Base-by-base conservation (phyloP, 2,888 invertebrate species). In the Fragum whitleyi region DNA sequence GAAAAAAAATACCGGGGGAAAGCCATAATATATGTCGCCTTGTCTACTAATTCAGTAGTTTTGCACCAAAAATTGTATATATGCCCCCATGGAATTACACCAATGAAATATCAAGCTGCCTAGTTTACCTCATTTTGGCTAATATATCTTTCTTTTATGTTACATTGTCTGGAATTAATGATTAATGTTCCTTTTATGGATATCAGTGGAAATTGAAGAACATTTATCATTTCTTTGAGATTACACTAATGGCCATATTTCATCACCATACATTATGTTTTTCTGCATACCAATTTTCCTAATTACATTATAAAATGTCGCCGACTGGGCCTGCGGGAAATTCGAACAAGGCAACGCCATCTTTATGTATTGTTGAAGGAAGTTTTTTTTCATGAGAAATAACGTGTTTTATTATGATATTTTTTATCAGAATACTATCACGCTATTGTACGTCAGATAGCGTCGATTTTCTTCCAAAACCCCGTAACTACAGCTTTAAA, bases 141-240 rank as follows among this genome's bases (percentile, higher is more conserved):
- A 47, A 47, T 47, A 47, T 47, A 47, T 47, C 47, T 16, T 47
- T 23, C 57, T 26, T 57, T 57, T 23, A 26, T 14, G 26, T 7
- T 57, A n/a, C 23, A 57, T 57, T 57, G 57, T 57, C 57, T 57
- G 26, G 23, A 26, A 26, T 57, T 26, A 14, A 21, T 21, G 57
- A 21, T 21, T 26, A 57, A 21, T 26, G 57, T 23, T 26, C 23
- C 6, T 57, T 57, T 57, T 57, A 57, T 57, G 21, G 57, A 57
- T 57, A 57, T 57, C 57, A 3, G 26, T 26, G 26, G 57, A 26
- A 26, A 57, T 26, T 26, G 57, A 23, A 57, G 3, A 57, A 9
- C 23, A 57, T 57, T 57, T 57, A 57, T 57, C 57, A 57, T 57
- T 57, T 23, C 51, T 23, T 21, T 23, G 57, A 57, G 57, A 57